Evolutionary conservation across 1,140 invertebrate genomes (phyloP).

Genomic region (Drosophila persimilis): DNA sequence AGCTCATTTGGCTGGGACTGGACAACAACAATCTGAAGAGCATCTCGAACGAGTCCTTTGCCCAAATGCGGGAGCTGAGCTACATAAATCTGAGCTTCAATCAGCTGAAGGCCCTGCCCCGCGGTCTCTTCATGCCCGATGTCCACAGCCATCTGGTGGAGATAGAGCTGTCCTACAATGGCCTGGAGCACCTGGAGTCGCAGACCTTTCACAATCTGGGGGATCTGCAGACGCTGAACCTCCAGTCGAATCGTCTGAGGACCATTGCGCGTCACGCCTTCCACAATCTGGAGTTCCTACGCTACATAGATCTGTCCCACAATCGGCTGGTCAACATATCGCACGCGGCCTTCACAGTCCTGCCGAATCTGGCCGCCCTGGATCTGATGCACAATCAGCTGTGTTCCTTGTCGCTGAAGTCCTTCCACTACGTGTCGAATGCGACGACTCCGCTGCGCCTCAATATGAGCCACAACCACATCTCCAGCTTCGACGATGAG

Average conservation of each 20-base stretch:
- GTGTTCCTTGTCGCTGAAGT: constrained; percentile 86
- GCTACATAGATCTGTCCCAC: constrained; percentile 88
- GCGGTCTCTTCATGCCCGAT: constrained; percentile 87
- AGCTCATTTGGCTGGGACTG: constrained; percentile 92
- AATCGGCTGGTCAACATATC: constrained; percentile 87
- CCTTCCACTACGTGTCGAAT: constrained; percentile 87
- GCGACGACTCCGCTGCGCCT: constrained; percentile 85
- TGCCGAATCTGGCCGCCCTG: constrained; percentile 87
- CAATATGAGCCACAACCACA: constrained; percentile 89
- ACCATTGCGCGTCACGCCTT: constrained; percentile 86
- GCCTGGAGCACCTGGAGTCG: constrained; percentile 85
- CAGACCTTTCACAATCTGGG: constrained; percentile 87
- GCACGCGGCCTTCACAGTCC: constrained; percentile 86
- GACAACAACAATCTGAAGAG: constrained; percentile 94
- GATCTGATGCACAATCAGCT: constrained; percentile 90
- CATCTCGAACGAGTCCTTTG: constrained; percentile 86
- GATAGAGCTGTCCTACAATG: constrained; percentile 90
- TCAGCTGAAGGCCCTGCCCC: constrained; percentile 86
- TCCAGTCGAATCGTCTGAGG: constrained; percentile 89
- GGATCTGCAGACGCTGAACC: constrained; percentile 87
- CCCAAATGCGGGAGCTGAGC: constrained; percentile 87
- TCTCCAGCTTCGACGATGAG: constrained; percentile 85
- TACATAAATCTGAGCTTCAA: constrained; percentile 95
- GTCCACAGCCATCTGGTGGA: constrained; percentile 90
- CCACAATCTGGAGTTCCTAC: constrained; percentile 87